Percentiles rank a stretch among this genome's conserved stretches.
Evolutionary conservation across 2,113 vertebrate species (phyloP).

Genomic region (Alexandromys fortis): DNA sequence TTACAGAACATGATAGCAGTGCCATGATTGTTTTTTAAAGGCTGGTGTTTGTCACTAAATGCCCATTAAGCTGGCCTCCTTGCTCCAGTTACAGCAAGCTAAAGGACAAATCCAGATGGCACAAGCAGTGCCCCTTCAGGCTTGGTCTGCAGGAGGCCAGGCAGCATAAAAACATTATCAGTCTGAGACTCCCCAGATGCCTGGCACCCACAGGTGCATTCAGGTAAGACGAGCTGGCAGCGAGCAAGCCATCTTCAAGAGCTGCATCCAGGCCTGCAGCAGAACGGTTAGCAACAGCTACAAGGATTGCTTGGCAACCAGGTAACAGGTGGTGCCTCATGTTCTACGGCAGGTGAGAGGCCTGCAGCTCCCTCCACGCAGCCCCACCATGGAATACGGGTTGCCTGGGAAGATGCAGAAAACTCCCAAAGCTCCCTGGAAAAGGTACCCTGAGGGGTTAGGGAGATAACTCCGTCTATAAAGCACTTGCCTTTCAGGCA

Average conservation of each 20-base stretch:
- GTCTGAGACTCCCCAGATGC: not conserved
- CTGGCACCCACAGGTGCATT: constrained; percentile 40
- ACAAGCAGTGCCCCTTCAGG: not conserved
- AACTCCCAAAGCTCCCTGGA: not conserved
- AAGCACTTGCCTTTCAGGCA: not conserved
- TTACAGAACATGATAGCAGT: constrained; percentile 12
- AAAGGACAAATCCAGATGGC: constrained; percentile 67
- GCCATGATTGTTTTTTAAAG: constrained; percentile 62
- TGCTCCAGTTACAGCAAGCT: constrained; percentile 31
- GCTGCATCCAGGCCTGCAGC: not conserved
- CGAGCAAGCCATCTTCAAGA: not conserved
- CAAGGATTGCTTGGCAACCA: constrained; percentile 57
- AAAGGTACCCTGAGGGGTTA: not conserved
- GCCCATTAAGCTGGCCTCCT: constrained; percentile 58
- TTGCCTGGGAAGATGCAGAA: not conserved
- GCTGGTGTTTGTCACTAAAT: constrained; percentile 67
- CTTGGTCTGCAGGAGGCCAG: not conserved
- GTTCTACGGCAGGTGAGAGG: not conserved
- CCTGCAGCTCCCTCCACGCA: not conserved
- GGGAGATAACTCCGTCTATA: not conserved
- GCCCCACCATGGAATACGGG: not conserved
- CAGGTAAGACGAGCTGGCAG: constrained; percentile 12
- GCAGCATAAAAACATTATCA: constrained; percentile 3
- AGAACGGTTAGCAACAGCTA: not conserved
- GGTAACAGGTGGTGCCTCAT: not conserved